A percentile compares a stretch with the other conserved stretches of the same genome.
Conservation (phyloP, 2,888 invertebrate genomes). For the Didymodactylos carnosus region DNA sequence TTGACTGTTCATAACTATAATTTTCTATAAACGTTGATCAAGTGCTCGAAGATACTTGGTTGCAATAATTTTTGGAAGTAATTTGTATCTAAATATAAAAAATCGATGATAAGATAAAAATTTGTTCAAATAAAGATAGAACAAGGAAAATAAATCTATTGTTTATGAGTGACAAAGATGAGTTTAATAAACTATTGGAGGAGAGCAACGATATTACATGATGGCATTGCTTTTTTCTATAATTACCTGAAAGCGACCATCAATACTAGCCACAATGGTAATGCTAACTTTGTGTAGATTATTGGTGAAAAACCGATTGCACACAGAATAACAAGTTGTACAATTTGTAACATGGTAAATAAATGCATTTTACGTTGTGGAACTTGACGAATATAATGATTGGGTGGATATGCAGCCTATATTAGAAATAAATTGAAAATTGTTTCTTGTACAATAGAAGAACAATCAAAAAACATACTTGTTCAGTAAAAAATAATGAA, state of each 20-base stretch:
- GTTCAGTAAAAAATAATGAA: conserved; percentile 40
- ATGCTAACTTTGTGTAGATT: conserved; percentile 42
- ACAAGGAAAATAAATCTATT: conserved; percentile 38
- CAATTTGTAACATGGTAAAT: conserved; percentile 36
- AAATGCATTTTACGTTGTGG: conserved; percentile 38
- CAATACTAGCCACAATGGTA: conserved; percentile 39
- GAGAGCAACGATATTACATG: too few relatives aligned
- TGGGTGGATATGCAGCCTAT: conserved; percentile 39
- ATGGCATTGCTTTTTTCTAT: too few relatives aligned
- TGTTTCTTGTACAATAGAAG: background rate
- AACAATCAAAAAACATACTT: conserved; percentile 27
- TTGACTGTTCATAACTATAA: too few relatives aligned
- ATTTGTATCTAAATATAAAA: background rate
- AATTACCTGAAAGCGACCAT: conserved; percentile 38
- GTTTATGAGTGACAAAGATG: conserved; percentile 20
- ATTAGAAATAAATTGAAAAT: conserved; percentile 14
- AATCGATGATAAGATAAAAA: too few relatives aligned
- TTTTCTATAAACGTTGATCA: background rate
- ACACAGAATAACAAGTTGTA: conserved; percentile 36
- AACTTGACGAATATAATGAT: conserved; percentile 38
- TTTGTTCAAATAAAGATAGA: too few relatives aligned
- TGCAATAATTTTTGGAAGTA: background rate
- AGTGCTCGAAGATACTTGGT: background rate
- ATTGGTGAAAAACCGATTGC: conserved; percentile 37
- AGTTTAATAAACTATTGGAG: conserved; percentile 18